Evolutionary conservation across 2,113 vertebrate species (phyloP), one percentile per base, ranked within the genome.

Genomic region (Aix galericulata): DNA sequence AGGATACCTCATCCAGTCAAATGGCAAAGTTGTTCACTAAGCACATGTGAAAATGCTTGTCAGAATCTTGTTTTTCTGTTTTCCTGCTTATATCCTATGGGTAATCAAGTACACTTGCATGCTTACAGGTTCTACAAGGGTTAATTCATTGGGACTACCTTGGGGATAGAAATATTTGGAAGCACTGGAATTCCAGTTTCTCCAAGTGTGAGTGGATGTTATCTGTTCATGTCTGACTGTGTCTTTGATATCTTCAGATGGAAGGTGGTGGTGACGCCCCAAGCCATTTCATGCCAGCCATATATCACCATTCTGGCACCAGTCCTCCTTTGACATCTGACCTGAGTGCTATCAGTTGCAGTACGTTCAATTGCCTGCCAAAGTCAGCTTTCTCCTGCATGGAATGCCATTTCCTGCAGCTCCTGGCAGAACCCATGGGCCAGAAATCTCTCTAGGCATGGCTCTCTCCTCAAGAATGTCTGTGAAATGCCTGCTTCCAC

Each of bases 251-350:
- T 90, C 73, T 91, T 90, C 82, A 91, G 93, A 56, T 93, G 74
- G 93, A 92, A 93, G 90, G 93, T 95, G 92, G 60, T 88, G 86
- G 88, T 95, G 93, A 93, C 0, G 62, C 83, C 88, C 86, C 66
- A 91, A 92, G 72, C 83, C 9, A 2, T 87, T 91, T 92, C 60
- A 44, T 75, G 83, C 86, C 83, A 97, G 86, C 84, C 86, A 29
- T 96, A 93, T 92, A 94, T 95, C 96, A 93, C 89, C 0, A 0
- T 82, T 96, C 91, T 91, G 91, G 96, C 95, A 96, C 91, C 96
- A 93, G 38, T 40, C 16, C 44, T 89, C 84, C 91, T 92, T 64
- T 96, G 95, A 96, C 95, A 94, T 96, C 89, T 96, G 96, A 95
- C 96, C 96, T 29, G 34, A 94, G 42, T 7, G 29, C 91, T 94